phyloP scores from a whole-genome alignment of 2,797 vertebrate species.

The Chaetophractus vellerosus region DNA sequence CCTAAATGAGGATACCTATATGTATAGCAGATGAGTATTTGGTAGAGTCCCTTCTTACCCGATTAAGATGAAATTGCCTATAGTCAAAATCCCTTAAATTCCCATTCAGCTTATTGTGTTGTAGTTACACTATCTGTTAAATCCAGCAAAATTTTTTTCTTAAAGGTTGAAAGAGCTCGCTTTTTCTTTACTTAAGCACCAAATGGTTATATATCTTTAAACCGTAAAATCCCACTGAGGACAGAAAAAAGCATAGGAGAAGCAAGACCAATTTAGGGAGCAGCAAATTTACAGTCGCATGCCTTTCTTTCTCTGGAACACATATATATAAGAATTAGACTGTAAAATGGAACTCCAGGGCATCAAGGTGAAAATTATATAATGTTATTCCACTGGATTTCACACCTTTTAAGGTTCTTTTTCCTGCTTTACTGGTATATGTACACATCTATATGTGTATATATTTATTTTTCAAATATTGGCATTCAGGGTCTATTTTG shows the following conservation, averaged over 20 bases:
- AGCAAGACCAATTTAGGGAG: background rate
- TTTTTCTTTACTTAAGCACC: background rate
- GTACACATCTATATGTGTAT: background rate
- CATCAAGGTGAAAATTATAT: background rate
- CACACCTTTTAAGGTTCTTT: background rate
- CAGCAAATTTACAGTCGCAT: background rate
- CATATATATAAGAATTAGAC: background rate
- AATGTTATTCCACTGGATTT: background rate
- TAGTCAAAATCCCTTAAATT: background rate
- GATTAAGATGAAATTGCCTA: background rate
- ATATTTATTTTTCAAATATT: background rate
- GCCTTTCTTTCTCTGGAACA: background rate
- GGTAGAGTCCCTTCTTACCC: too few species aligned
- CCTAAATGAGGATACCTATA: too few species aligned
- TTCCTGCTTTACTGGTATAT: background rate
- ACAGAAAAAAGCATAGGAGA: background rate
- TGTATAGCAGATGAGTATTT: too few species aligned
- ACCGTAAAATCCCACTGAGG: background rate
- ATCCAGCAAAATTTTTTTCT: slow-evolving; percentile 1
- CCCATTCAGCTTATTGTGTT: background rate
- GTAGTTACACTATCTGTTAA: background rate
- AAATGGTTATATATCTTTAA: background rate
- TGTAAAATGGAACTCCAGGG: background rate
- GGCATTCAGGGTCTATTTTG: background rate
- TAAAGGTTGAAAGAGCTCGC: background rate